Percentiles rank a stretch among this genome's conserved stretches.
These are phyloP conservation scores for Azemiops feae DNA, from an alignment of 2,113 vertebrate genomes.

Conservation along the genomic window DNA sequence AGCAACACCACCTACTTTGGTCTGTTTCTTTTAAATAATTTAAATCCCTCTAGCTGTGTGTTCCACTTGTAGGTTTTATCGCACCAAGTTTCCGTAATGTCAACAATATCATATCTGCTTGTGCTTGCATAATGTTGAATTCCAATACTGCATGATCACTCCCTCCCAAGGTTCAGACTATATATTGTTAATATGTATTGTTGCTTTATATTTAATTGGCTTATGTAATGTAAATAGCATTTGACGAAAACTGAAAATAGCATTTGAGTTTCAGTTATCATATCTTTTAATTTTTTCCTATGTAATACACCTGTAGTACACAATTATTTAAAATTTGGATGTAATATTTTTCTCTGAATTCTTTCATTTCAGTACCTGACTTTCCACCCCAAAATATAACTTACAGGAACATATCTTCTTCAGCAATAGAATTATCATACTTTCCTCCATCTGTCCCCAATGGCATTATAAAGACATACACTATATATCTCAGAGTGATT, in stretches of 20 bases:
- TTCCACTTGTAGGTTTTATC: too few species aligned
- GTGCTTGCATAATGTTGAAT: too few species aligned
- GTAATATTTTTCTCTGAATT: slow-evolving; percentile 2
- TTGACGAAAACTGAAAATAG: neutral
- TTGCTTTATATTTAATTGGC: neutral
- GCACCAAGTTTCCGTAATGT: too few species aligned
- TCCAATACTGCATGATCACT: too few species aligned
- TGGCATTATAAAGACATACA: slow-evolving; percentile 74
- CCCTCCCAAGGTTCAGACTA: neutral
- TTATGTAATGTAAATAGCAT: neutral
- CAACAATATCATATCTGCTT: too few species aligned
- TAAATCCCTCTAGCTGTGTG: too few species aligned
- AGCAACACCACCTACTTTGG: too few species aligned
- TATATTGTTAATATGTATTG: neutral
- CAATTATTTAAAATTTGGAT: neutral
- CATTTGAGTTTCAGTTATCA: neutral
- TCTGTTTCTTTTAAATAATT: too few species aligned
- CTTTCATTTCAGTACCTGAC: slow-evolving; percentile 69
- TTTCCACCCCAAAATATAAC: slow-evolving; percentile 76
- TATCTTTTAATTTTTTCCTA: neutral
- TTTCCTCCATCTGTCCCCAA: slow-evolving; percentile 72
- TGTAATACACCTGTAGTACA: neutral
- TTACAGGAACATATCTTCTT: slow-evolving; percentile 74
- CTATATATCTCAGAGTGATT: slow-evolving; percentile 70
- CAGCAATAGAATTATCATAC: slow-evolving; percentile 74